Evolutionary conservation across 2,113 vertebrate genomes (phyloP), one percentile per base, ranked within the genome.

Genomic region (Crotalus horridus): DNA sequence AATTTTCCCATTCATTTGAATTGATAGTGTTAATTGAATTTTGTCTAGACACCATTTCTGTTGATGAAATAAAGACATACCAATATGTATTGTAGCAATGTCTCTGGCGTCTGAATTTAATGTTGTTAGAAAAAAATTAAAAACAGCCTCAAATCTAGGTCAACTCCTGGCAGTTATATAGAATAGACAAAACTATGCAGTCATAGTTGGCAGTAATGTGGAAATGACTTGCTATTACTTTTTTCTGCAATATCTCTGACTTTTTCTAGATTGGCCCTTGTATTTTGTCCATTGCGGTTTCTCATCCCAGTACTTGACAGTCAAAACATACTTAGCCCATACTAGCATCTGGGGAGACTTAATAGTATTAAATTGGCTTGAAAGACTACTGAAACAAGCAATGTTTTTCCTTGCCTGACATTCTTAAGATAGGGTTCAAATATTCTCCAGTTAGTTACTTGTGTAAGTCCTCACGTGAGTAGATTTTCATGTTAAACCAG

Each of bases 11-110:
- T 99, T 99, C 98, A 98, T 97, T 99, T 99, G 98, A 99, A 99
- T 98, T 99, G 98, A 98, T 99, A 99, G 98, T 99, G 98, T 99
- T 99, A 99, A 98, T 98, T 98, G 97, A 98, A 97, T 99, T 99
- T 99, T 99, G 99, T 99, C 98, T 99, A 98, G 99, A 99, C 99
- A 99, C 98, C 98, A 99, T 99, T 99, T 99, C 98, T 99, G 99
- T 99, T 99, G 98, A 99, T 99, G 99, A 99, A 99, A 99, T 99
- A 99, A 99, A 99, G 98, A 99, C 98, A 99, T 98, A 98, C 98
- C 98, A 98, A 98, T 98, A 98, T 98, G 98, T 98, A 99, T 97
- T 97, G 98, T 97, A 98, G 95, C 0, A 29, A 54, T 89, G 95
- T 95, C 54, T 95, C 92, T 93, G 93, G 91, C 51, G 93, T 96